Conservation (phyloP, 2,113 vertebrate genomes). For the Myotis brandtii region DNA sequence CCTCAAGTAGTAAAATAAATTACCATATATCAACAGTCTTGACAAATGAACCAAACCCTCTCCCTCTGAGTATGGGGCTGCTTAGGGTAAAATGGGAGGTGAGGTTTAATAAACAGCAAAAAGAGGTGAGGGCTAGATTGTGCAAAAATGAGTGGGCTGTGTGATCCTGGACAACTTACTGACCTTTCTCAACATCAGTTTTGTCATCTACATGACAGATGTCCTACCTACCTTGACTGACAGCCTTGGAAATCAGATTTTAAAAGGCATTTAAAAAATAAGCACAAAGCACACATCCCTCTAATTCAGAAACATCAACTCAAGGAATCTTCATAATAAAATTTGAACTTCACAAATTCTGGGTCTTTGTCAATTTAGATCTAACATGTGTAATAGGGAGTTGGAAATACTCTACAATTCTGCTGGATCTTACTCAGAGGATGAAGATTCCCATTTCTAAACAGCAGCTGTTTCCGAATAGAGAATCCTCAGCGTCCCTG, state of each 20-base stretch:
- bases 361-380: not conserved
- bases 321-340: not conserved
- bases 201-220: not conserved
- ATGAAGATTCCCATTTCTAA: conserved; percentile 61
- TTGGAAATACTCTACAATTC: not conserved
- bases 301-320: not conserved
- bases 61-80: not conserved
- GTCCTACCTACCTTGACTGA: not conserved
- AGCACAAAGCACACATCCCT: not conserved
- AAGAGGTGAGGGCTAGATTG: not conserved
- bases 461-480: conserved; percentile 59
- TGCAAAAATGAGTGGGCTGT: rapidly evolving
- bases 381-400: not conserved
- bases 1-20: conserved; percentile 56
- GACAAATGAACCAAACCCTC: conserved; percentile 56
- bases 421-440: conserved; percentile 14
- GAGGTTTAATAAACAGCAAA: not conserved
- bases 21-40: not conserved
- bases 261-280: conserved; percentile 3
- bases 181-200: not conserved
- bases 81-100: not conserved
- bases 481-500: conserved; percentile 18
- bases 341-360: not conserved
- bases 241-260: not conserved
- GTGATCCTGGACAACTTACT: not conserved